Conservation (phyloP, 2,797 vertebrate species). For the Melanotaenia pygmaea region DNA sequence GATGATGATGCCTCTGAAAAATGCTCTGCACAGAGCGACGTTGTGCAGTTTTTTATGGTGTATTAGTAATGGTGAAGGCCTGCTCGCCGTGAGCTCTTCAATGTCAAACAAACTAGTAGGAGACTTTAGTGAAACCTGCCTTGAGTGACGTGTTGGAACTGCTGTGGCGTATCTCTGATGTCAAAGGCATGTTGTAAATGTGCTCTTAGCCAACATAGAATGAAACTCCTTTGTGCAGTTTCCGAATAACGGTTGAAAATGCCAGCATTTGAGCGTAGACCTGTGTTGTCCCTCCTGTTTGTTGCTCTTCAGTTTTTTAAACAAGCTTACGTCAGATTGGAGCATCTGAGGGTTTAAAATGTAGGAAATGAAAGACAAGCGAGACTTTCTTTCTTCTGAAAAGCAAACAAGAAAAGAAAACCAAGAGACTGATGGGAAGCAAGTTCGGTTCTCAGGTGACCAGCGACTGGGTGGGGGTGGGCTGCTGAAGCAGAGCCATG, state of each 20-base stretch:
- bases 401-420: constrained; percentile 42
- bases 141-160: constrained; percentile 66
- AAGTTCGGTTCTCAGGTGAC: constrained; percentile 76
- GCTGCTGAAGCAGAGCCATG: constrained; percentile 55
- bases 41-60: constrained; percentile 64
- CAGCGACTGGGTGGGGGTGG: constrained; percentile 25
- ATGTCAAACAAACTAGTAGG: constrained; percentile 57
- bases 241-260: constrained; percentile 74
- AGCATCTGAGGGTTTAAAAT: constrained; percentile 38
- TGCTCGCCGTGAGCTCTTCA: constrained; percentile 51
- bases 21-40: constrained; percentile 73
- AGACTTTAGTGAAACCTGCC: constrained; percentile 64
- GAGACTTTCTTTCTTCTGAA: constrained; percentile 37
- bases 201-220: constrained; percentile 78
- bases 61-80: constrained; percentile 65
- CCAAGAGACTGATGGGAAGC: constrained; percentile 67
- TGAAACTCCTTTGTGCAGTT: constrained; percentile 81
- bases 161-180: constrained; percentile 74
- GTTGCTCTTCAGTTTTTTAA: constrained; percentile 44
- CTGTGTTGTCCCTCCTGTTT: constrained; percentile 57
- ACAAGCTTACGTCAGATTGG: constrained; percentile 31
- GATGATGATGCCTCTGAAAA: constrained; percentile 67
- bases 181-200: constrained; percentile 76
- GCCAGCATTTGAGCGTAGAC: constrained; percentile 75
- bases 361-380: constrained; percentile 26